Evolutionary conservation across 1,140 invertebrate species (phyloP).

Genomic region (Microplitis demolitor): DNA sequence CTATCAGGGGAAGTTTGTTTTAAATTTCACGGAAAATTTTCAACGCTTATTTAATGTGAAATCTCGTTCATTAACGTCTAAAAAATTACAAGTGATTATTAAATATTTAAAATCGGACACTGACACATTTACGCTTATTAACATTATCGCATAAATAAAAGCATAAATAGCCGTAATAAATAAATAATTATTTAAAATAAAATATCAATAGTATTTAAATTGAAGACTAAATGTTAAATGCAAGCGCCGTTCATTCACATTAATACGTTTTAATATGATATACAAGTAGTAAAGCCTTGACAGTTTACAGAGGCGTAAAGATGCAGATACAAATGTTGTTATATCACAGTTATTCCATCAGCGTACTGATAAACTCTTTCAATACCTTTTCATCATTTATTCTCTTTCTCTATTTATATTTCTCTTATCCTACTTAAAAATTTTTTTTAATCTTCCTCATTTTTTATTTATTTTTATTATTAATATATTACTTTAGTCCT

Average conservation of each 20-base stretch:
- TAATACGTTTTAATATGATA: background rate
- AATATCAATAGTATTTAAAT: background rate
- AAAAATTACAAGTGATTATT: too few relatives aligned
- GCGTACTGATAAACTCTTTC: constrained; percentile 16
- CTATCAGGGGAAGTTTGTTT: too few relatives aligned
- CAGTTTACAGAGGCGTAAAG: constrained; percentile 24
- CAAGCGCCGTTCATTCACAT: constrained; percentile 24
- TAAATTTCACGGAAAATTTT: too few relatives aligned
- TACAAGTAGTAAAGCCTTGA: constrained; percentile 15
- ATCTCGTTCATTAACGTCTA: too few relatives aligned
- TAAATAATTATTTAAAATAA: background rate
- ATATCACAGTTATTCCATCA: constrained; percentile 11
- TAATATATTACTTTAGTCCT: too few relatives aligned
- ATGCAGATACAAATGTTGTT: constrained; percentile 17
- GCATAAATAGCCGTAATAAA: background rate
- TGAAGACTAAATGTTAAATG: background rate
- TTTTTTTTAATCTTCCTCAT: background rate
- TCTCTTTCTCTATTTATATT: background rate
- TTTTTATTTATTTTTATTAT: too few relatives aligned
- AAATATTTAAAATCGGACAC: too few relatives aligned
- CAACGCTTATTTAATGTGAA: too few relatives aligned
- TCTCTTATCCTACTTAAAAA: background rate
- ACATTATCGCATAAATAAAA: background rate
- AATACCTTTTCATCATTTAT: constrained; percentile 3
- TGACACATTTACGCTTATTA: too few relatives aligned